phyloP scores from a whole-genome alignment of 2,113 vertebrate species.

The Lepidiolamprologus cunningtoni region DNA sequence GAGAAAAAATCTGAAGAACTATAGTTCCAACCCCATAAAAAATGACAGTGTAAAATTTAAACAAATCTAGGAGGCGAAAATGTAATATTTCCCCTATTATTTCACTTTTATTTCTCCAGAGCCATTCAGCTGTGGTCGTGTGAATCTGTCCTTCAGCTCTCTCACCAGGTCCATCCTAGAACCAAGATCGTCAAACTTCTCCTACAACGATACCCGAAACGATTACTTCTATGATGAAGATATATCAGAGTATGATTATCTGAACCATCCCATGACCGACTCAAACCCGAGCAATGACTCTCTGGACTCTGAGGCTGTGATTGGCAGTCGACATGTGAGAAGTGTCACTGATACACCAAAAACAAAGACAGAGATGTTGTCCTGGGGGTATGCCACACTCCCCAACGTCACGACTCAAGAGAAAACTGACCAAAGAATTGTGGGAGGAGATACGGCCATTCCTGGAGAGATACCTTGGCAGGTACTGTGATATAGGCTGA shows the following conservation, averaged over 20 bases:
- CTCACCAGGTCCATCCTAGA: neutral
- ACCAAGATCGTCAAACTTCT: neutral
- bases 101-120: constrained; percentile 19
- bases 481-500: constrained; percentile 62
- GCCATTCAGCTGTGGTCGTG: constrained; percentile 58
- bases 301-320: neutral
- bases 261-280: neutral
- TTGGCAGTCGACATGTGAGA: neutral
- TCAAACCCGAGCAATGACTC: neutral
- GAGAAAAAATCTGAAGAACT: neutral
- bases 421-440: constrained; percentile 57
- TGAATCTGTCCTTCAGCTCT: neutral
- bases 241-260: neutral
- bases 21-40: neutral
- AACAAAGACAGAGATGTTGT: neutral
- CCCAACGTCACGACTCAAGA: neutral
- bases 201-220: neutral
- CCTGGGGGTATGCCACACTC: constrained; percentile 25
- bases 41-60: neutral
- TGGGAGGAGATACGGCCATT: constrained; percentile 76
- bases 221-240: neutral
- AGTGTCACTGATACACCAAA: neutral
- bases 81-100: neutral
- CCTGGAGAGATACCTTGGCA: constrained; percentile 93
- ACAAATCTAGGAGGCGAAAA: neutral